Evolutionary conservation across 2,888 invertebrate genomes (phyloP).

Genomic region (Dorcus parallelipipedus): DNA sequence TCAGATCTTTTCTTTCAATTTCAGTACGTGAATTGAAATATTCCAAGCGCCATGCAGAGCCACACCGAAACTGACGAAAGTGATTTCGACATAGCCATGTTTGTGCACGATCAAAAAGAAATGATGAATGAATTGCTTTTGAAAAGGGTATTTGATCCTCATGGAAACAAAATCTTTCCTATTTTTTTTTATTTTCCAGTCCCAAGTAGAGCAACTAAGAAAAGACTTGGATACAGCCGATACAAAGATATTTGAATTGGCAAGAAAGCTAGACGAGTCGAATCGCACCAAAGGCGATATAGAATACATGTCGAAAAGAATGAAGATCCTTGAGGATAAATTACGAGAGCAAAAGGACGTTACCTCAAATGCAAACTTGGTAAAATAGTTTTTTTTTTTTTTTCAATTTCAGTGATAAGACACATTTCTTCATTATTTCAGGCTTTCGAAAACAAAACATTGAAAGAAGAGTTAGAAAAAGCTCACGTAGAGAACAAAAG

Average conservation of each 20-base stretch:
- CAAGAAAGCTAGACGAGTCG: conserved; percentile 11
- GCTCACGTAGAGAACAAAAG: conserved; percentile 29
- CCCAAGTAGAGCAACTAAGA: conserved; percentile 23
- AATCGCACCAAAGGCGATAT: conserved; percentile 18
- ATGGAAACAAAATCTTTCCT: background rate
- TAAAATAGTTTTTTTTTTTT: no score
- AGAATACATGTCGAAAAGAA: conserved; percentile 16
- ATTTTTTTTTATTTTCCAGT: conserved; percentile 6
- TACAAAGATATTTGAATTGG: conserved; percentile 20
- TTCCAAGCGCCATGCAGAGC: background rate
- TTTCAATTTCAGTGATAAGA: background rate
- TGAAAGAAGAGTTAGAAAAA: conserved; percentile 30
- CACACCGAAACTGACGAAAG: background rate
- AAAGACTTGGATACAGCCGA: conserved; percentile 20
- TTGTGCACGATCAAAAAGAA: background rate
- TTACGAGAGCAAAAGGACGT: background rate
- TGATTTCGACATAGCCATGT: background rate
- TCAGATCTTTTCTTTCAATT: background rate
- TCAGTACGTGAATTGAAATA: conserved; percentile 8
- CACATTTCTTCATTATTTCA: background rate
- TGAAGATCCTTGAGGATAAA: conserved; percentile 9
- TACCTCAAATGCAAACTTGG: background rate
- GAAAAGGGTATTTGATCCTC: conserved; percentile 1
- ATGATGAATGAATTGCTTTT: background rate
- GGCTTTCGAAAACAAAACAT: conserved; percentile 29